Base-by-base conservation (phyloP, 2,797 vertebrate genomes). In the Sarcoramphus papa region DNA sequence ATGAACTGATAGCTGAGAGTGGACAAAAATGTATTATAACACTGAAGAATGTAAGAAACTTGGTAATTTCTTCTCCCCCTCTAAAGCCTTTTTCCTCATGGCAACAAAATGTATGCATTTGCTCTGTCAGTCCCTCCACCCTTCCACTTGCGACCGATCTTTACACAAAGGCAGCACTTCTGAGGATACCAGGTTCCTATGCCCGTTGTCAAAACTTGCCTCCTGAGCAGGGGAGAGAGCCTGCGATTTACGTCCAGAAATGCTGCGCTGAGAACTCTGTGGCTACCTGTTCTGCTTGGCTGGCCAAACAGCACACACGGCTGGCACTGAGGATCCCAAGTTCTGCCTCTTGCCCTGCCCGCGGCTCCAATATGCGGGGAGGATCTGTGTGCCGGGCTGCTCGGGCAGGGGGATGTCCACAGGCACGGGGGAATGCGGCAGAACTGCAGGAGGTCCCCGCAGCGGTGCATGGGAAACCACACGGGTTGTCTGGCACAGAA, bases 371-470 rank as follows among this genome's bases (percentile, higher is more conserved):
- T 9, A 27, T 0, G 2, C 20, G 8, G 13, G 15, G 6, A 35
- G 10, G 28, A 13, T 35, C 37, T 23, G 1, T 33, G 20, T 41
- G 16, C 35, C 0, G 2, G n/a, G 12, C 37, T 85, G 41, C 31
- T 56, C 0, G 1, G 25, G 27, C 35, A 45, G 3, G 13, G 10
- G 20, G 16, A 37, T 28, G 27, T 3, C 35, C 47, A 14, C 5
- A 10, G 37, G n/a, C 1, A 1, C 3, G 2, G 8, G 43, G 17
- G 22, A 35, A 19, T 0, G 1, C 0, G 1, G 8, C 35, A 63
- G 18, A 85, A 22, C 40, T 33, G 19, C 69, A 56, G 78, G 70
- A 94, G 45, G 62, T 60, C 13, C 35, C 28, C 8, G 9, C 59
- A 54, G 22, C 7, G 9, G 8, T 30, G 27, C 27, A 47, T 30